Conservation (phyloP, 2,113 vertebrate species). For the Megalops atlanticus region DNA sequence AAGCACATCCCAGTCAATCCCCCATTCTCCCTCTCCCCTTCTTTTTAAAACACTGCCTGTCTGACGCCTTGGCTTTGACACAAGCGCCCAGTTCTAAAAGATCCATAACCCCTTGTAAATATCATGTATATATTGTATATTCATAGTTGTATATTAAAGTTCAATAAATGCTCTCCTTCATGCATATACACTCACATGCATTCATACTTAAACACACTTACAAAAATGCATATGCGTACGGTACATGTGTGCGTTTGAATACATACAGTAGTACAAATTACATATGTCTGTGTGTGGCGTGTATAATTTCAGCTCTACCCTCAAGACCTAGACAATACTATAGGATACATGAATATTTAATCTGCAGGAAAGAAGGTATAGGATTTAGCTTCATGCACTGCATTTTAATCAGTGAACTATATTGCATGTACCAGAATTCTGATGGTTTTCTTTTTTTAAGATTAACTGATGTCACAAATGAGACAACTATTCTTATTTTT, state of each 20-base stretch:
- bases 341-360: constrained; percentile 79
- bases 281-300: constrained; percentile 52
- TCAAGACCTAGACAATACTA: constrained; percentile 78
- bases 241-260: constrained; percentile 4
- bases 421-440: constrained; percentile 44
- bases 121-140: no score
- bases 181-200: constrained; percentile 50
- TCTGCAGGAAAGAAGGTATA: constrained; percentile 71
- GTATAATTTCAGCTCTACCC: constrained; percentile 72
- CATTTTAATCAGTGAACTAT: constrained; percentile 70
- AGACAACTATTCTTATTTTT: no score
- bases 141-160: constrained; percentile 56
- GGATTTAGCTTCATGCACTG: constrained; percentile 63
- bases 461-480: neutral
- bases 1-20: constrained; percentile 38
- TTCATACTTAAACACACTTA: constrained; percentile 1
- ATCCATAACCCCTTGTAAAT: constrained; percentile 49
- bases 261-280: neutral
- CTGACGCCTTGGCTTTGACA: constrained; percentile 19
- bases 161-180: constrained; percentile 60
- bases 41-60: constrained; percentile 26
- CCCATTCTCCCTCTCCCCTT: constrained; percentile 16
- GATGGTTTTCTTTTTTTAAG: neutral
- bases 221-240: neutral
- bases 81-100: constrained; percentile 39